Conservation (phyloP, 37 sponge, comb jelly and placozoan species). For the Eunapius fragilis region DNA sequence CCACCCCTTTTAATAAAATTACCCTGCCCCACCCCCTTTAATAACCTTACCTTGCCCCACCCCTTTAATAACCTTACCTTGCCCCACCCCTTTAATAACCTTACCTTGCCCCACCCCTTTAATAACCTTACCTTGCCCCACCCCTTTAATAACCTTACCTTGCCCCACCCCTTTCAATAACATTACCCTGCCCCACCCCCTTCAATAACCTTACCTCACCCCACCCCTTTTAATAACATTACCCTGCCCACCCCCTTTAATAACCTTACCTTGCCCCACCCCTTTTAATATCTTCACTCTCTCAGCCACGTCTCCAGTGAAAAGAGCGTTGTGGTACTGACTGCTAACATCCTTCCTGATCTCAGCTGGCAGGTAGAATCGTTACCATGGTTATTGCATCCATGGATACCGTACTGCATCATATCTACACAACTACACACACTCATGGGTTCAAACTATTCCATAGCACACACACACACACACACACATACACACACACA, state of each 20-base stretch:
- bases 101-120: constrained; percentile 52
- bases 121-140: constrained; percentile 53
- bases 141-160: constrained; percentile 18
- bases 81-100: neutral
- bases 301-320: constrained; percentile 87
- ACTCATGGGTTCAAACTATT: too few relatives aligned
- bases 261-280: constrained; percentile 1
- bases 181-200: too few relatives aligned
- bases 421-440: too few relatives aligned
- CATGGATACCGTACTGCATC: too few relatives aligned
- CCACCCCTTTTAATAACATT: too few relatives aligned
- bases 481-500: too few relatives aligned
- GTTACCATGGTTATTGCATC: neutral
- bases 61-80: constrained; percentile 77
- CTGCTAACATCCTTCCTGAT: constrained; percentile 91
- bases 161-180: constrained; percentile 30
- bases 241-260: too few relatives aligned
- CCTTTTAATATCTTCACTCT: constrained; percentile 80
- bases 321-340: constrained; percentile 94
- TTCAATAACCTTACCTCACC: too few relatives aligned
- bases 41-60: constrained; percentile 1
- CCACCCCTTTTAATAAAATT: too few relatives aligned
- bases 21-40: too few relatives aligned
- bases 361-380: constrained; percentile 67
- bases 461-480: too few relatives aligned